phyloP scores from a whole-genome alignment of 2,888 invertebrate genomes.

The Elegia similella region DNA sequence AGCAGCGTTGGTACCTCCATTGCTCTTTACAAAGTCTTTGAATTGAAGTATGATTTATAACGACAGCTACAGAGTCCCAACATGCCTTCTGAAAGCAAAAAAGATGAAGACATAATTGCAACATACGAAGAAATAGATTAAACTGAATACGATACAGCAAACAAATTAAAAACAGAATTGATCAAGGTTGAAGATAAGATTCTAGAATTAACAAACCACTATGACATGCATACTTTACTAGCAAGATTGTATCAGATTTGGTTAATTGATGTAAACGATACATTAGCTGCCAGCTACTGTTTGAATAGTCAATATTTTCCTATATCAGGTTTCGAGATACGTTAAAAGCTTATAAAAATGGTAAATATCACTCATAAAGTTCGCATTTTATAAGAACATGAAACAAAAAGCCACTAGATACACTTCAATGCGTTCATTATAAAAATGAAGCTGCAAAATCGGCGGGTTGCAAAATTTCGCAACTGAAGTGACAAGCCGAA shows the following conservation, averaged over 20 bases:
- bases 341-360: slow-evolving; percentile 10
- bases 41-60: slow-evolving; percentile 2
- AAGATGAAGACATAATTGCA: neutral
- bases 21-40: neutral
- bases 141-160: neutral
- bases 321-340: slow-evolving; percentile 5
- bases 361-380: slow-evolving; percentile 9
- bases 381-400: neutral
- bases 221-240: neutral
- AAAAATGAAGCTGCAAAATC: slow-evolving; percentile 40
- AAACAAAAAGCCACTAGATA: slow-evolving; percentile 22
- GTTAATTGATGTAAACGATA: neutral
- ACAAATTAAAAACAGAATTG: neutral
- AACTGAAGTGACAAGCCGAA: slow-evolving; percentile 78
- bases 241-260: slow-evolving; percentile 4
- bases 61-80: neutral
- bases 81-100: slow-evolving; percentile 1
- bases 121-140: neutral
- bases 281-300: slow-evolving; percentile 10
- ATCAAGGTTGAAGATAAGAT: slow-evolving; percentile 2
- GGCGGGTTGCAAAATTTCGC: slow-evolving; percentile 70
- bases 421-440: slow-evolving; percentile 29
- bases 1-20: neutral
- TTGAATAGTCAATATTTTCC: neutral
- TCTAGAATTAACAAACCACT: neutral